A percentile compares a stretch with the other conserved stretches of the same genome.
phyloP scores from a whole-genome alignment of 1,140 invertebrate genomes.

The Latrodectus geometricus region DNA sequence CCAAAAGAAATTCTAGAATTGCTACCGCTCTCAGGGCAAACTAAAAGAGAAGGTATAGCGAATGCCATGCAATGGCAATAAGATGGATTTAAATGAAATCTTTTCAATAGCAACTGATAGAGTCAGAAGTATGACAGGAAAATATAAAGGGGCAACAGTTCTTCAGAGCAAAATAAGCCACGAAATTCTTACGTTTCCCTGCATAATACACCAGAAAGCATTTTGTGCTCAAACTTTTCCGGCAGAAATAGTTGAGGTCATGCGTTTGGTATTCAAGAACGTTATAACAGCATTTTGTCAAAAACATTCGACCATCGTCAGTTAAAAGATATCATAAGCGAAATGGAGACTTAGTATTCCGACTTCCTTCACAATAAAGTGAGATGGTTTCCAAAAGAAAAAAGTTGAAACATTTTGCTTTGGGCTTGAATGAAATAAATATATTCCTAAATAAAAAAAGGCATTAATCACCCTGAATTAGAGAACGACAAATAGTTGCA shows the following conservation, averaged over 20 bases:
- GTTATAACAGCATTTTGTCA: constrained; percentile 13
- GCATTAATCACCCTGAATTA: neutral
- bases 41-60: no score
- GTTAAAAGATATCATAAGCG: constrained; percentile 15
- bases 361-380: no score
- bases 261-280: neutral
- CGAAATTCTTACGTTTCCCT: neutral
- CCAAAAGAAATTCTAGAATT: no score
- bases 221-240: constrained; percentile 23
- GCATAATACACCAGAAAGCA: constrained; percentile 8
- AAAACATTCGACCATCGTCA: neutral
- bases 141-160: neutral
- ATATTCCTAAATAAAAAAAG: neutral
- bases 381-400: neutral
- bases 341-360: neutral
- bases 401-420: neutral
- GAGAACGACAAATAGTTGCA: no score
- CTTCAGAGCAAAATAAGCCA: neutral
- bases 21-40: no score
- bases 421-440: neutral
- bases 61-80: no score
- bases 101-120: no score
- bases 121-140: neutral
- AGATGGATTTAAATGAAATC: no score
- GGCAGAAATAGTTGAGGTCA: no score